Evolutionary conservation across 2,113 vertebrate genomes (phyloP).

Genomic region (Chiloscyllium plagiosum): DNA sequence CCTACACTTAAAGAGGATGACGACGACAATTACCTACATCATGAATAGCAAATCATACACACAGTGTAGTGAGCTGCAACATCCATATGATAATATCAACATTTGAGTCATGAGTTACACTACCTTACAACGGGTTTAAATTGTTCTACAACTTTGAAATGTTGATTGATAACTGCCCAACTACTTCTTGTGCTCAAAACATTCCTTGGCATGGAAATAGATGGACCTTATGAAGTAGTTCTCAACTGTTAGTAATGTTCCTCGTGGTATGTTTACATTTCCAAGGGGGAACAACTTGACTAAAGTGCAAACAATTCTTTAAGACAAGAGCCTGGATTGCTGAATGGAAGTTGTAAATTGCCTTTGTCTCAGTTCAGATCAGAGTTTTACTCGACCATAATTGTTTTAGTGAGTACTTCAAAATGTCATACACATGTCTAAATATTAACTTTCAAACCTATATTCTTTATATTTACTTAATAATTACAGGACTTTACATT

Average conservation of each 20-base stretch:
- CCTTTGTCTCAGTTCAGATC: neutral
- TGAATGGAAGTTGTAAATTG: neutral
- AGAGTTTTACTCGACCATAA: neutral
- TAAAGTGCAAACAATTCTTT: neutral
- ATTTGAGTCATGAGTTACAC: neutral
- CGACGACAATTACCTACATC: no score
- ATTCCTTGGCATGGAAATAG: neutral
- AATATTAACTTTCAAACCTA: neutral
- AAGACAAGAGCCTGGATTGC: neutral
- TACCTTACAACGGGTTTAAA: neutral
- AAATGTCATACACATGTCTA: neutral
- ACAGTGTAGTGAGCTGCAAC: no score
- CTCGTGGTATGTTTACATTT: neutral
- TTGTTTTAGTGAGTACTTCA: neutral
- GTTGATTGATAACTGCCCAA: neutral
- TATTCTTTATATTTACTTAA: neutral
- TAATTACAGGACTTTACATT: neutral
- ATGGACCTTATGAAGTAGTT: neutral
- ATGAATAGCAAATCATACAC: no score
- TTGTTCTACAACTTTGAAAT: neutral
- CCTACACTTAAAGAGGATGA: no score
- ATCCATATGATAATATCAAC: neutral
- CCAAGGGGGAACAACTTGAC: neutral
- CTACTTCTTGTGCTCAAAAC: neutral
- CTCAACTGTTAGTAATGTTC: neutral